Evolutionary conservation across 2,888 invertebrate species (phyloP).

Genomic region (Choristoneura rosaceana): DNA sequence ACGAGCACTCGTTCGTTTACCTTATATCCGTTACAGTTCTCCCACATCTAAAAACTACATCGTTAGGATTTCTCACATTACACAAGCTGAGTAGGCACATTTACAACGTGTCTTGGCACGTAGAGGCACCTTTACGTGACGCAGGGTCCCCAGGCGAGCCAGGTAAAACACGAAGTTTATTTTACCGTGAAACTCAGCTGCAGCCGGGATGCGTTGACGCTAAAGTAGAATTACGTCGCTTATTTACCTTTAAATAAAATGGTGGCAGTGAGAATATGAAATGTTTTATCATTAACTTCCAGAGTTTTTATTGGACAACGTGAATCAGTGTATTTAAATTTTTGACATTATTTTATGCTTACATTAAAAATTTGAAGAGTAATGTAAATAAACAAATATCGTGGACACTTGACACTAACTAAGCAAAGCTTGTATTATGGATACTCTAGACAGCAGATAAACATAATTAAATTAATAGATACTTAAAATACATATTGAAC

Average conservation of each 20-base stretch:
- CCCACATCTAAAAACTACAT: background rate
- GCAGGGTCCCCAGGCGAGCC: constrained; percentile 8
- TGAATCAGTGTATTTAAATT: no score
- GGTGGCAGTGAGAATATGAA: background rate
- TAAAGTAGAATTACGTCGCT: no score
- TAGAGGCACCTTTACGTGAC: constrained; percentile 19
- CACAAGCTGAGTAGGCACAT: constrained; percentile 30
- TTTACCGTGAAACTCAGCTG: constrained; percentile 16
- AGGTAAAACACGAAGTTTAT: constrained; percentile 4
- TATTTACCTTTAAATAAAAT: no score
- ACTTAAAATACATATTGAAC: no score
- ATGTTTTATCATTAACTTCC: background rate
- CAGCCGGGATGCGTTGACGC: background rate
- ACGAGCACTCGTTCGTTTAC: no score
- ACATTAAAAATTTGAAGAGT: no score
- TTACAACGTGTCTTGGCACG: constrained; percentile 12
- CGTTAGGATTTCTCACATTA: constrained; percentile 11
- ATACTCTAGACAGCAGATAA: no score
- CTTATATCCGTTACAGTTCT: background rate
- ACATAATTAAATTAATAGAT: no score
- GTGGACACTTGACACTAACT: no score
- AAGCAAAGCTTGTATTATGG: no score
- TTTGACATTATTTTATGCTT: no score
- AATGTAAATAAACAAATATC: no score
- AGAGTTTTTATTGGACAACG: background rate